These are phyloP conservation scores for Slavum lentiscoides DNA, from an alignment of 2,888 invertebrate species.

Conservation along the genomic window DNA sequence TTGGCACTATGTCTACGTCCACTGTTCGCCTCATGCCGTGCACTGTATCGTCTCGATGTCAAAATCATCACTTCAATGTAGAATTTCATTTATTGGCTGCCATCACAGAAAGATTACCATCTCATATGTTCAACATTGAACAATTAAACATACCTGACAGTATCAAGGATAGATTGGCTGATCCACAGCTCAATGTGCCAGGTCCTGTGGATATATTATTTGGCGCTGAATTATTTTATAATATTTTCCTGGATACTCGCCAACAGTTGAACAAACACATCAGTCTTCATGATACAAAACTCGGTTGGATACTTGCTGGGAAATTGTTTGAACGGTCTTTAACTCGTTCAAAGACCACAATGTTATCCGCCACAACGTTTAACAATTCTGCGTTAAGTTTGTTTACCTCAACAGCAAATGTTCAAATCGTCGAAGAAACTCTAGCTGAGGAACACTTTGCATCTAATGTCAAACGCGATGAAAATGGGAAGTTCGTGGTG, in stretches of 20 bases:
- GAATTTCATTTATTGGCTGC: not conserved
- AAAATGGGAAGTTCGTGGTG: not conserved
- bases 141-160: not conserved
- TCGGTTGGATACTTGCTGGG: slow-evolving; percentile 4
- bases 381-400: not conserved
- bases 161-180: not conserved
- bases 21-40: not conserved
- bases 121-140: not conserved
- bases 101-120: not conserved
- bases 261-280: not conserved
- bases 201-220: not conserved
- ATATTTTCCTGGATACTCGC: not conserved
- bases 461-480: not conserved
- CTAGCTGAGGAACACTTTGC: not conserved
- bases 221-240: not conserved
- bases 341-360: not conserved
- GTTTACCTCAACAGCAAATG: not conserved
- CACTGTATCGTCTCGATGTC: not conserved
- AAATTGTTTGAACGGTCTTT: not conserved
- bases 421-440: not conserved
- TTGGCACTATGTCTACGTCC: not conserved
- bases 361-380: not conserved
- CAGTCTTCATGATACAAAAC: not conserved
- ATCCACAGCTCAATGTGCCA: slow-evolving; percentile 1
- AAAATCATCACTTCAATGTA: not conserved